Conservation (phyloP, 2,113 vertebrate species). For the Tachysurus fulvidraco region DNA sequence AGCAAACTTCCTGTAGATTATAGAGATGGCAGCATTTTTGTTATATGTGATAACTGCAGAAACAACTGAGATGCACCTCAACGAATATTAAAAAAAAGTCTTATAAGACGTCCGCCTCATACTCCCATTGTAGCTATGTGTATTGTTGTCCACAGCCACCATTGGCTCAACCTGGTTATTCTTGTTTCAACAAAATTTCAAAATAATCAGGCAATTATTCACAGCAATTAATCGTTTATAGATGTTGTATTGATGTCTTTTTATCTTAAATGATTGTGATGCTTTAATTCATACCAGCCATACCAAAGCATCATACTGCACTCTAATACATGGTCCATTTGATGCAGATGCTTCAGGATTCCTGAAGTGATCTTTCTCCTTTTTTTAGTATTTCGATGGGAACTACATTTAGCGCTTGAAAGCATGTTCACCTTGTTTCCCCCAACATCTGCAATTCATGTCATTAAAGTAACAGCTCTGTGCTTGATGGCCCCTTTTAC, state of each 20-base stretch:
- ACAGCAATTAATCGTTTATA: background rate
- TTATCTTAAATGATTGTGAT: background rate
- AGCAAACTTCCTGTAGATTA: background rate
- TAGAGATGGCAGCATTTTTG: background rate
- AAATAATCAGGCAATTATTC: background rate
- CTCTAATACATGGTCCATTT: background rate
- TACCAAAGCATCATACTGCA: background rate
- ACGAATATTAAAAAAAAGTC: background rate
- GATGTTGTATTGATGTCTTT: background rate
- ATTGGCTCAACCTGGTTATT: background rate
- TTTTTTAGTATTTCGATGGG: constrained; percentile 1
- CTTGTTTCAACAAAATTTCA: background rate
- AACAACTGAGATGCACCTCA: background rate
- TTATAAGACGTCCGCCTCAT: background rate
- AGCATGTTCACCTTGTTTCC: constrained; percentile 1
- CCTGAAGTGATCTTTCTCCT: background rate
- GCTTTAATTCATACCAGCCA: background rate
- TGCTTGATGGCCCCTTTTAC: background rate
- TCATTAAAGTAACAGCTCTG: background rate
- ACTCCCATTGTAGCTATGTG: background rate
- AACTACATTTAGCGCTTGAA: background rate
- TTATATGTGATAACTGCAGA: background rate
- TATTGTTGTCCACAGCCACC: background rate
- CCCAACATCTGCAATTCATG: background rate
- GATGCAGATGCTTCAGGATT: background rate